phyloP scores from a whole-genome alignment of 64 coral and sea anemone genomes.

The Hydrozoanthus tunicans region DNA sequence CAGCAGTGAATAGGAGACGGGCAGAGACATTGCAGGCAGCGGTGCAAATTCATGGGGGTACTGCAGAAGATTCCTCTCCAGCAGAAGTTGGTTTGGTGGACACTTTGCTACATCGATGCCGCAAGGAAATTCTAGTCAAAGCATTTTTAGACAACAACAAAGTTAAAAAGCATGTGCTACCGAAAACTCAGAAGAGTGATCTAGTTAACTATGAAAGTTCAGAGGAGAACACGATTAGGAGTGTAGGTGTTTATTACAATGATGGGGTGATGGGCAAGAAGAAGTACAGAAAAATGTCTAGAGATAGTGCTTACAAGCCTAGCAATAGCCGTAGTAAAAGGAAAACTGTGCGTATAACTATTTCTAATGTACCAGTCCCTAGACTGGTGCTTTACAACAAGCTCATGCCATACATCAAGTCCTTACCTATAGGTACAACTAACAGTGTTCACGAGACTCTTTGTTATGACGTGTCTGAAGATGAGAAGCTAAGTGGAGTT shows the following conservation, averaged over 20 bases:
- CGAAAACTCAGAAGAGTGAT: constrained; percentile 48
- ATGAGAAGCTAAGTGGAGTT: constrained; percentile 31
- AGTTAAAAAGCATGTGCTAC: constrained; percentile 29
- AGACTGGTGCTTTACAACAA: constrained; percentile 10
- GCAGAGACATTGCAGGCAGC: constrained; percentile 41
- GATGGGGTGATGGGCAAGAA: constrained; percentile 65
- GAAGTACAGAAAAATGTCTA: constrained; percentile 43
- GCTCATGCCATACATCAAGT: constrained; percentile 54
- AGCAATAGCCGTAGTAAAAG: neutral
- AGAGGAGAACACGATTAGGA: constrained; percentile 48
- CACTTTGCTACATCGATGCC: constrained; percentile 10
- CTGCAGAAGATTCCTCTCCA: neutral
- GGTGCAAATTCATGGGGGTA: constrained; percentile 9
- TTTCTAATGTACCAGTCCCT: neutral
- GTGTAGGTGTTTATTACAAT: constrained; percentile 47
- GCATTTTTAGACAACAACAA: constrained; percentile 3
- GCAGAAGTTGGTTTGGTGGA: neutral
- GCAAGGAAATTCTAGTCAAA: constrained; percentile 8
- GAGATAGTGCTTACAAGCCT: constrained; percentile 32
- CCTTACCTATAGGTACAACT: constrained; percentile 45
- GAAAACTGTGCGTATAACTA: neutral
- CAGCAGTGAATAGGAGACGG: constrained; percentile 8
- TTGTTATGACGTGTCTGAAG: constrained; percentile 46
- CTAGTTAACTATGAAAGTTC: constrained; percentile 20
- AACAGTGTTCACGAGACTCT: constrained; percentile 60